phyloP scores from a whole-genome alignment of 2,888 invertebrate species.

The Vanessa cardui region DNA sequence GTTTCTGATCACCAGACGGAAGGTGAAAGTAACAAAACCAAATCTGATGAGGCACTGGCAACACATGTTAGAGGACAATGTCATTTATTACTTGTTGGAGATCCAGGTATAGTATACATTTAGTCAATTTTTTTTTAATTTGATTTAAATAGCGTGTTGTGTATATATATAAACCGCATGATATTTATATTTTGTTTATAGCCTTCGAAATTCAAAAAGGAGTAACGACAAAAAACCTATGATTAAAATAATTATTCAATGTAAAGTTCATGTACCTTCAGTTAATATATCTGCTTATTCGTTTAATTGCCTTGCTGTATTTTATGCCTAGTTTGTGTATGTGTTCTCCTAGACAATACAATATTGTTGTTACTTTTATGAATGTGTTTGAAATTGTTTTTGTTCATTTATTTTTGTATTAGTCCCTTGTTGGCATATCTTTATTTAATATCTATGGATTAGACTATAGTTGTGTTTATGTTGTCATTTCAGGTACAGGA shows the following conservation, averaged over 20 bases:
- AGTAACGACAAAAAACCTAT: not conserved
- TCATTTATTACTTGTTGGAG: constrained; percentile 93
- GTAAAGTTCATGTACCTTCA: too few relatives aligned
- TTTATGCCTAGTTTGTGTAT: too few relatives aligned
- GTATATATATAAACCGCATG: not conserved
- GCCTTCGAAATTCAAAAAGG: not conserved
- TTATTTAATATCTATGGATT: too few relatives aligned
- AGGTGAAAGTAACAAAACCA: constrained; percentile 50
- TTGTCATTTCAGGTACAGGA: constrained; percentile 88
- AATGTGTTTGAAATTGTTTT: too few relatives aligned
- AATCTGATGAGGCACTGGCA: constrained; percentile 81
- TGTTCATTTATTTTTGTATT: too few relatives aligned
- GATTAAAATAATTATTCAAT: too few relatives aligned
- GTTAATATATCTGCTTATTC: too few relatives aligned
- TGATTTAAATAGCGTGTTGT: not conserved
- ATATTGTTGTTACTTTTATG: too few relatives aligned
- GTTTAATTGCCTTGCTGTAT: too few relatives aligned
- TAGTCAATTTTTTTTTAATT: not conserved
- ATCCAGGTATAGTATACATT: constrained; percentile 85
- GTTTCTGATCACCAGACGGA: constrained; percentile 69
- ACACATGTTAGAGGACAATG: constrained; percentile 88
- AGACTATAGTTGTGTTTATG: too few relatives aligned
- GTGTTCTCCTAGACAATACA: too few relatives aligned
- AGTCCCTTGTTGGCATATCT: too few relatives aligned
- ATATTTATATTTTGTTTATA: not conserved